These are phyloP conservation scores for Zootermopsis nevadensis DNA, from an alignment of 2,888 invertebrate species.

Conservation along the genomic window DNA sequence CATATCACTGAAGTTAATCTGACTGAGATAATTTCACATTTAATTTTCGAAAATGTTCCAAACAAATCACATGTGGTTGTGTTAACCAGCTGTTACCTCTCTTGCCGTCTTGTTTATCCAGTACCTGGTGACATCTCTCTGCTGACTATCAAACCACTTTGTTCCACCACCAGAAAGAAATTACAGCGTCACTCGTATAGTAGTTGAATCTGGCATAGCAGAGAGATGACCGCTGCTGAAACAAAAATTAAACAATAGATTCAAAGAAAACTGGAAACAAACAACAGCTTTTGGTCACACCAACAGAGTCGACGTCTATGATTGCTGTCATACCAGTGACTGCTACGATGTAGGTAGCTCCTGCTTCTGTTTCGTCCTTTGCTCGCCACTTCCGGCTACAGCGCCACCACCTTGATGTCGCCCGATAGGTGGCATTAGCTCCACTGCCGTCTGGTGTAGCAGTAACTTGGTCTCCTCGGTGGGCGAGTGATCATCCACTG, in stretches of 20 bases:
- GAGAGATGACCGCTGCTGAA: constrained; percentile 36
- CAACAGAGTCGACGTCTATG: too few species aligned
- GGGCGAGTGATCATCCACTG: constrained; percentile 66
- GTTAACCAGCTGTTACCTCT: neutral
- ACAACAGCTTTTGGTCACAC: neutral
- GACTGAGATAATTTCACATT: neutral
- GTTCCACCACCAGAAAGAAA: constrained; percentile 41
- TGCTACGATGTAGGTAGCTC: constrained; percentile 61
- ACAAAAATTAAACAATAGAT: neutral
- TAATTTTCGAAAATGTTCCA: neutral
- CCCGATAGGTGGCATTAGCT: constrained; percentile 31
- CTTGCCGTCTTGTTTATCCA: neutral
- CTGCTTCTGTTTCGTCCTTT: constrained; percentile 25
- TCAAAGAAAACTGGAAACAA: neutral
- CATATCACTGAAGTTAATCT: neutral
- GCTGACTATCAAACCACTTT: constrained; percentile 26
- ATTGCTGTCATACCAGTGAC: constrained; percentile 59
- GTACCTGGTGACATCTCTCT: constrained; percentile 13
- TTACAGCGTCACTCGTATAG: constrained; percentile 33
- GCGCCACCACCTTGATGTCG: constrained; percentile 9
- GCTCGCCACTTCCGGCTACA: constrained; percentile 29
- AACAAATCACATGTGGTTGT: neutral
- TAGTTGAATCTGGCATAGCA: constrained; percentile 28
- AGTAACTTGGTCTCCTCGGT: constrained; percentile 66
- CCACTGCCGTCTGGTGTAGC: constrained; percentile 45